Evolutionary conservation across 2,888 invertebrate species (phyloP).

Genomic region (Nebria salina): DNA sequence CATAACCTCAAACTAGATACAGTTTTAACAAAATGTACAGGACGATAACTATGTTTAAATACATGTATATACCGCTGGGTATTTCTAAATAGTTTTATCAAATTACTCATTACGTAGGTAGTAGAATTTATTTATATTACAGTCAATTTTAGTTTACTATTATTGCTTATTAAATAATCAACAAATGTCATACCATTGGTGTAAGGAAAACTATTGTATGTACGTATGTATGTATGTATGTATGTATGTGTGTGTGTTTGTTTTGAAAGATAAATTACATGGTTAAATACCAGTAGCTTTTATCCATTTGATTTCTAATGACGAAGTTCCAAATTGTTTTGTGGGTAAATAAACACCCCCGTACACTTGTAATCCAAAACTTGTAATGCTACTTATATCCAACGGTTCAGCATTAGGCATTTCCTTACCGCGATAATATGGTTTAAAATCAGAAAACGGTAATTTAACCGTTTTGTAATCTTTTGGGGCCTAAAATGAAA

Average conservation of each 20-base stretch:
- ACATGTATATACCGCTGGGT: not conserved
- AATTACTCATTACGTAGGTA: not conserved
- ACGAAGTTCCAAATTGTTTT: slow-evolving; percentile 72
- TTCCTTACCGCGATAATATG: slow-evolving; percentile 70
- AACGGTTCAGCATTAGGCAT: slow-evolving; percentile 68
- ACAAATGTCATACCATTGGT: too few species aligned
- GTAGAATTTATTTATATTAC: not conserved
- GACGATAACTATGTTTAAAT: not conserved
- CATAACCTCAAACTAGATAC: slow-evolving; percentile 21
- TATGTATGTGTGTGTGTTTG: too few species aligned
- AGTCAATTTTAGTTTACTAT: too few species aligned
- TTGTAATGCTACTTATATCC: slow-evolving; percentile 68
- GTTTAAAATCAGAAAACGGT: slow-evolving; percentile 68
- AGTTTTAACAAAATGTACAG: not conserved
- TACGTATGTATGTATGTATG: too few species aligned
- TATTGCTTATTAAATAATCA: too few species aligned
- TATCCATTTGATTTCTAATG: slow-evolving; percentile 72
- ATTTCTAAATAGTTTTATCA: not conserved
- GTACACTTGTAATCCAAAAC: slow-evolving; percentile 72
- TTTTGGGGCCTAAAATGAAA: slow-evolving; percentile 63
- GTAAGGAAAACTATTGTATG: too few species aligned
- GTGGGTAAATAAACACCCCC: slow-evolving; percentile 72
- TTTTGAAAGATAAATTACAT: too few species aligned
- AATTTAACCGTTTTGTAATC: slow-evolving; percentile 66
- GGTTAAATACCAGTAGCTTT: slow-evolving; percentile 56